These are phyloP conservation scores for Scopus umbretta DNA, from an alignment of 2,113 vertebrate species.

Conservation along the genomic window DNA sequence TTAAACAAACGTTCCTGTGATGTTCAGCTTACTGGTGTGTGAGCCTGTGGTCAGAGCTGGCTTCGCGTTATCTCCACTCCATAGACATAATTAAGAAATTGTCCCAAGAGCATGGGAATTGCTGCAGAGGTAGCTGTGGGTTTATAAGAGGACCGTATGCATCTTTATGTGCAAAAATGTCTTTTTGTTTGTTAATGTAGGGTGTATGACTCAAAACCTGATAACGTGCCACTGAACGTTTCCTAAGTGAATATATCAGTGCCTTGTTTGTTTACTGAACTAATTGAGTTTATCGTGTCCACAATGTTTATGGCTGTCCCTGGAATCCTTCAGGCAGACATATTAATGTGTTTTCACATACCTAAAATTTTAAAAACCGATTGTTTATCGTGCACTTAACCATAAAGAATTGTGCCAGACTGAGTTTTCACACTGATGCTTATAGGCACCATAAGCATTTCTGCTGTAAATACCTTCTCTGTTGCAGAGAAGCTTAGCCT, in stretches of 20 bases:
- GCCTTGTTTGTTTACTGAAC: conserved; percentile 39
- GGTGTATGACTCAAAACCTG: neutral
- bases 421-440: neutral
- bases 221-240: neutral
- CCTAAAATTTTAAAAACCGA: neutral
- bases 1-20: neutral
- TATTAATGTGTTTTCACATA: conserved; percentile 30
- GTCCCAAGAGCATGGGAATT: neutral
- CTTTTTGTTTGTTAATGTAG: neutral
- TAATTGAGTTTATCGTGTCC: conserved; percentile 37
- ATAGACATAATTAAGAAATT: neutral
- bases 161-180: neutral
- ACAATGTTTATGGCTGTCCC: conserved; percentile 9
- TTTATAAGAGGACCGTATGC: neutral
- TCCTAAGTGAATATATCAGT: neutral
- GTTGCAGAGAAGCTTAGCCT: neutral
- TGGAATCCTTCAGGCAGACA: conserved; percentile 18
- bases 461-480: neutral
- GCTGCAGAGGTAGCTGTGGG: neutral
- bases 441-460: neutral
- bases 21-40: neutral
- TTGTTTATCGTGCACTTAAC: neutral
- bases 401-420: neutral
- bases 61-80: neutral
- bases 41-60: neutral